A percentile compares a stretch with the other conserved stretches of the same genome.
These are phyloP conservation scores for Crotalus adamanteus DNA, from an alignment of 2,797 vertebrate species.

Conservation along the genomic window DNA sequence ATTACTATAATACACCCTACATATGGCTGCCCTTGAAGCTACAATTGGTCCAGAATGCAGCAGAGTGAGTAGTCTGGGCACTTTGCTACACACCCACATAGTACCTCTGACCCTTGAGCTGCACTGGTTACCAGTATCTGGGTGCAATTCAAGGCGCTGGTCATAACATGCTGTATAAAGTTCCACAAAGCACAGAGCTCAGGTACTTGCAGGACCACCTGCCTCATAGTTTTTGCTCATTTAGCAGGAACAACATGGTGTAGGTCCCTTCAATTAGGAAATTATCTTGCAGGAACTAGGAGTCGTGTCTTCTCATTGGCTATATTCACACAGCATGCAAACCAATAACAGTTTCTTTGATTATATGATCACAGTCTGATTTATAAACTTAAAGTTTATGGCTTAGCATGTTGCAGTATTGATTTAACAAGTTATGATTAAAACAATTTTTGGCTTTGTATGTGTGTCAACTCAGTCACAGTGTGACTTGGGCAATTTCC, in stretches of 20 bases:
- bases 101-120: background rate
- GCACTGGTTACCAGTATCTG: background rate
- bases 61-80: background rate
- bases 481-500: background rate
- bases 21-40: background rate
- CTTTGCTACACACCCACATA: background rate
- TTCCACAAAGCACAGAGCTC: background rate
- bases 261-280: background rate
- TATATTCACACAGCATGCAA: background rate
- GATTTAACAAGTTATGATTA: background rate
- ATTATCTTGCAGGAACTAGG: background rate
- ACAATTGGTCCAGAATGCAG: background rate
- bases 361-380: background rate
- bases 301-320: background rate
- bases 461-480: background rate
- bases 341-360: background rate
- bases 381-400: background rate
- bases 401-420: background rate
- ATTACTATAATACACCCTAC: background rate
- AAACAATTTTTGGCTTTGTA: background rate
- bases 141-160: background rate
- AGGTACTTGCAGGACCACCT: background rate
- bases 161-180: background rate
- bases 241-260: background rate
- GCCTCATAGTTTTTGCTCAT: background rate